A percentile compares a stretch with the other conserved stretches of the same genome.
Evolutionary conservation across 2,113 vertebrate genomes (phyloP).

Genomic region (Triplophysa dalaica): DNA sequence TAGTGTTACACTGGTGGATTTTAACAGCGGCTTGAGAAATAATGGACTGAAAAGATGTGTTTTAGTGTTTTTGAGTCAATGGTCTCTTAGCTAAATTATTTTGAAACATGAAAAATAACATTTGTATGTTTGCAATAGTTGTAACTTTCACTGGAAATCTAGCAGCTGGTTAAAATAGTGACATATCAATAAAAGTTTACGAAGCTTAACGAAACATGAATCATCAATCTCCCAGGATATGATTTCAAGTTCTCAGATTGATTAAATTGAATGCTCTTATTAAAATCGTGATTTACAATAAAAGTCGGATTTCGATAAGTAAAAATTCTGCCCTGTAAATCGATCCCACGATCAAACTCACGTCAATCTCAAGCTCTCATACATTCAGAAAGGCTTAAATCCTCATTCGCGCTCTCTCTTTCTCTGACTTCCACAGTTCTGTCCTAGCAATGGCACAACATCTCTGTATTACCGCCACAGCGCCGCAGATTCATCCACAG

Average conservation of each 20-base stretch:
- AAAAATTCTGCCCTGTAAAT: conserved; percentile 14
- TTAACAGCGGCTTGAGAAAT: neutral
- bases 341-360: conserved; percentile 15
- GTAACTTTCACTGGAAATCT: neutral
- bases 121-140: neutral
- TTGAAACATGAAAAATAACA: neutral
- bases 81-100: neutral
- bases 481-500: conserved; percentile 59
- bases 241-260: conserved; percentile 28
- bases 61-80: conserved; percentile 1
- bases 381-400: conserved; percentile 47
- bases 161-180: conserved; percentile 18
- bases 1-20: neutral
- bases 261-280: neutral
- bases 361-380: neutral
- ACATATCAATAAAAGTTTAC: neutral
- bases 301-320: conserved; percentile 14
- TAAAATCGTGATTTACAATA: neutral
- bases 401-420: conserved; percentile 6
- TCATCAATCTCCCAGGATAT: conserved; percentile 7
- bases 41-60: neutral
- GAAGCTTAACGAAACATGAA: conserved; percentile 18
- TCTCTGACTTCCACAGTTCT: conserved; percentile 5
- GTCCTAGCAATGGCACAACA: conserved; percentile 32
- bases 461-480: conserved; percentile 48